Evolutionary conservation across 1,140 invertebrate genomes (phyloP), one percentile per base, ranked within the genome.

Genomic region (Euwallacea fornicatus): DNA sequence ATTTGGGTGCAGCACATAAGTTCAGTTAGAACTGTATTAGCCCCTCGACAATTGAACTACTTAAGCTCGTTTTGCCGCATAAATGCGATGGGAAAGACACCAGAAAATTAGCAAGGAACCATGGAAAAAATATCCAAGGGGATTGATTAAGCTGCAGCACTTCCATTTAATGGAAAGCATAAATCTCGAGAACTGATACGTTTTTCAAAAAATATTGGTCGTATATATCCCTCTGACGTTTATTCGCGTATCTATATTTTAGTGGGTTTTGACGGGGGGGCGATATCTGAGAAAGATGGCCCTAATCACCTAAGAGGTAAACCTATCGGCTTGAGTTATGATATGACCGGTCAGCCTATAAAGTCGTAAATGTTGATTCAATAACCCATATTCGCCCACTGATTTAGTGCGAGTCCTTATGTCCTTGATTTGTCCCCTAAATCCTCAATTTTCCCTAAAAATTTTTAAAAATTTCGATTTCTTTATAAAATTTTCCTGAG

Each of bases 271-370:
- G 75, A 76, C 75, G 64, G 54, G 69, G 69, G 62, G 71, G 73
- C 73, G 68, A 76, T 76, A 76, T 74, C 71, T 67, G 65, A 76
- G 74, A 78, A 74, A 70, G 73, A 79, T 78, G 65, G 71, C 74
- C 76, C 75, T 78, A 79, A 79, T 79, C 78, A 79, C 77, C 74
- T 79, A 79, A 79, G 77, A 79, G 78, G 78, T 79, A 77, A 77
- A 78, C 76, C 78, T 71, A 76, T 75, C 73, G 64, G 70, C 61
- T 72, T 79, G 78, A 79, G 76, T 79, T 79, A 79, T 79, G 78
- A 79, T 77, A 79, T 78, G 76, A 75, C 75, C 78, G 77, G 71
- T 74, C 74, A 73, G 74, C 73, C 78, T 70, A 78, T 77, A 76
- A 63, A 75, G 75, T 76, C 76, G 74, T 78, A 78, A 78, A 77